A percentile compares a stretch with the other conserved stretches of the same genome.
Conservation (phyloP, 2,797 vertebrate species). For the Phrynocephalus forsythii region DNA sequence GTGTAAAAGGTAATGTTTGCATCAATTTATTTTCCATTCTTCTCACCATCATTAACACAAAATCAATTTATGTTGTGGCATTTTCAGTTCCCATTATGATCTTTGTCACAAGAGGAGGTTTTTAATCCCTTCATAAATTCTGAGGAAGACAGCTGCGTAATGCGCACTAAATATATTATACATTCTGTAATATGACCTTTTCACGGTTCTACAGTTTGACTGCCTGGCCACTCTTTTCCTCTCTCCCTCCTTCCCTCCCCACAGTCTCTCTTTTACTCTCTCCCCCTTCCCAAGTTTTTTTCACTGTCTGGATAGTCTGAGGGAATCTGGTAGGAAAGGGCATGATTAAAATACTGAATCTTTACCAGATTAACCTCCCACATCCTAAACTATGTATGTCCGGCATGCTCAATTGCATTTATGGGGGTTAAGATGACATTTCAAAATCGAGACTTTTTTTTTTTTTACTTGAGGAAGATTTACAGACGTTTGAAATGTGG, state of each 20-base stretch:
- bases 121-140: constrained; percentile 65
- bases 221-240: constrained; percentile 55
- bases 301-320: constrained; percentile 45
- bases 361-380: constrained; percentile 62
- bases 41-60: constrained; percentile 67
- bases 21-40: constrained; percentile 51
- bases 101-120: constrained; percentile 62
- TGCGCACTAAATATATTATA: constrained; percentile 59
- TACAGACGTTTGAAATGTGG: not conserved
- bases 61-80: constrained; percentile 72
- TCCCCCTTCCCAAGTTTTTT: not conserved
- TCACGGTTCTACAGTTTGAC: constrained; percentile 53
- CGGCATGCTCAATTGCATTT: not conserved
- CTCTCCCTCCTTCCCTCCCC: not conserved
- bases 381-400: not conserved
- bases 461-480: not conserved
- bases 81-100: constrained; percentile 71
- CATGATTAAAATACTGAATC: constrained; percentile 58
- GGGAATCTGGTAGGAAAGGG: constrained; percentile 55
- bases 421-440: not conserved
- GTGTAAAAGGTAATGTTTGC: constrained; percentile 45
- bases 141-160: constrained; percentile 64
- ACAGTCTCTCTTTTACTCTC: constrained; percentile 6
- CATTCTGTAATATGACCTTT: constrained; percentile 70
- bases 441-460: not conserved